These are phyloP conservation scores for Penaeus chinensis DNA, from an alignment of 1,140 invertebrate genomes.

Conservation along the genomic window DNA sequence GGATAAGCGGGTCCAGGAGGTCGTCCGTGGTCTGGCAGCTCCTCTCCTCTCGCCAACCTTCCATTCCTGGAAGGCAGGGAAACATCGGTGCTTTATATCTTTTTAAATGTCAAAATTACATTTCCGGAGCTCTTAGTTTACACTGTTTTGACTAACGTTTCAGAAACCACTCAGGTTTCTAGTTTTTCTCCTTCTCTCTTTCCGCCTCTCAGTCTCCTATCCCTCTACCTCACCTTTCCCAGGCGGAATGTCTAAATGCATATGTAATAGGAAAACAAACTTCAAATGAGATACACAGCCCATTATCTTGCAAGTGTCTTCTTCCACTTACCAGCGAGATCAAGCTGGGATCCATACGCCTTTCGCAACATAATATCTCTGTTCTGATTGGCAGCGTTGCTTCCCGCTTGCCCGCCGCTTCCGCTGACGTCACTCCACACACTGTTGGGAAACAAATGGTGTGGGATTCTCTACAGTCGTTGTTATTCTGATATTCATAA, in stretches of 20 bases:
- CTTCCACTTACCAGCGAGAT: slow-evolving; percentile 40
- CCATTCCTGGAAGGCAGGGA: background rate
- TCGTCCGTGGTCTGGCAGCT: slow-evolving; percentile 61
- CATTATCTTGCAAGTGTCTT: background rate
- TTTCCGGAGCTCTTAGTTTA: no score
- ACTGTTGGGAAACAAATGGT: slow-evolving; percentile 14
- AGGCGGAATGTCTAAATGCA: no score
- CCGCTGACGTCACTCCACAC: slow-evolving; percentile 61
- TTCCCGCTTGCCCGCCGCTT: slow-evolving; percentile 29
- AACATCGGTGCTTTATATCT: background rate
- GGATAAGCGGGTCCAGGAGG: slow-evolving; percentile 60
- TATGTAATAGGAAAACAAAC: no score
- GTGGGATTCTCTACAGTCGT: background rate
- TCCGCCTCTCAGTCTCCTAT: no score
- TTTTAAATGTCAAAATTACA: background rate
- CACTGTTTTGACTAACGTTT: no score
- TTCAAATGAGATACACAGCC: background rate
- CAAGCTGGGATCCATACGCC: slow-evolving; percentile 61
- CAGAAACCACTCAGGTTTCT: no score
- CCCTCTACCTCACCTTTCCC: no score
- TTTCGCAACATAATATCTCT: slow-evolving; percentile 53
- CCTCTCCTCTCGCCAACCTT: slow-evolving; percentile 28
- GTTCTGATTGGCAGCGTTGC: slow-evolving; percentile 9
- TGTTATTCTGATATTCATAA: background rate
- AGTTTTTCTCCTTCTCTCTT: no score